Conservation (phyloP, 2,888 invertebrate species). For the Heliconius aoede region DNA sequence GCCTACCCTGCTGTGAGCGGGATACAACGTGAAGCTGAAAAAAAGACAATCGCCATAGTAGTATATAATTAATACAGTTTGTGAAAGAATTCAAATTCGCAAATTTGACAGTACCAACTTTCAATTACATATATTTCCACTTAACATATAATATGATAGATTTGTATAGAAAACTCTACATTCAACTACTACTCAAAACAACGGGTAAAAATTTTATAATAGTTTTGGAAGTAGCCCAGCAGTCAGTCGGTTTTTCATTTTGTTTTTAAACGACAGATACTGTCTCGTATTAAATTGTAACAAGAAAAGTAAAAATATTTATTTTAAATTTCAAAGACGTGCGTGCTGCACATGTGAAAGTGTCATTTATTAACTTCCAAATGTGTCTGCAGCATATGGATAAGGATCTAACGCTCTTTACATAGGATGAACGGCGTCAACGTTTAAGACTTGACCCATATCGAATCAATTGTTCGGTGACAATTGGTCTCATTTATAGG, state of each 20-base stretch:
- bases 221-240: constrained; percentile 23
- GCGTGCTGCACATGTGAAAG: not conserved
- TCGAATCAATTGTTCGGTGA: constrained; percentile 59
- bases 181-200: not conserved
- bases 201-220: constrained; percentile 15
- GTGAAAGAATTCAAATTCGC: not conserved
- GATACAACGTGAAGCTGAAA: too few relatives aligned
- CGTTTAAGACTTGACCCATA: constrained; percentile 47
- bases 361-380: not conserved
- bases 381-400: too few relatives aligned
- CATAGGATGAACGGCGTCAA: not conserved
- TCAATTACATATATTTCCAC: not conserved
- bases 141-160: not conserved
- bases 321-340: not conserved
- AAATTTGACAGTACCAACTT: not conserved
- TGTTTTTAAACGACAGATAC: constrained; percentile 2
- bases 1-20: too few relatives aligned
- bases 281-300: not conserved
- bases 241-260: not conserved
- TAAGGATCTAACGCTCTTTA: too few relatives aligned
- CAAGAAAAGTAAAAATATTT: not conserved
- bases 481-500: constrained; percentile 45
- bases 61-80: too few relatives aligned
- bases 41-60: too few relatives aligned
- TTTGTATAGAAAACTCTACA: not conserved